Percentiles rank a stretch among this genome's conserved stretches.
These are phyloP conservation scores for Schrankia costaestrigalis DNA, from an alignment of 2,888 invertebrate genomes.

Conservation along the genomic window DNA sequence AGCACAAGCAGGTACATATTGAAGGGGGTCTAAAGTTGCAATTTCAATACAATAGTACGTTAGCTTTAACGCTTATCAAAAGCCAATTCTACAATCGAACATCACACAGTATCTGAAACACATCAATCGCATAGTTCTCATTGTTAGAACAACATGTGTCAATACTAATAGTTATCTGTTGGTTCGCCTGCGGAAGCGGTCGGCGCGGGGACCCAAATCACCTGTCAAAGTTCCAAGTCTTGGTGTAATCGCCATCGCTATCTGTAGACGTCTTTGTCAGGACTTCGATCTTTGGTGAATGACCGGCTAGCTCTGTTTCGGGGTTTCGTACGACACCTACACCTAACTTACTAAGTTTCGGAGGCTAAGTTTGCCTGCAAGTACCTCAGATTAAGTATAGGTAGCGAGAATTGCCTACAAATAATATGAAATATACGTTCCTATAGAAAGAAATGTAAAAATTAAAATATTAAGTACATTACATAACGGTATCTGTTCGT, in stretches of 20 bases:
- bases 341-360: conserved; percentile 9
- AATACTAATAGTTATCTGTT: conserved; percentile 61
- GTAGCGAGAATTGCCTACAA: no score
- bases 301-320: conserved; percentile 43
- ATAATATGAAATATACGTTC: no score
- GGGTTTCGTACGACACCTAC: conserved; percentile 29
- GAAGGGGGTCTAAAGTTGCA: no score
- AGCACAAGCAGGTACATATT: no score
- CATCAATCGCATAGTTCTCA: conserved; percentile 13
- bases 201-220: conserved; percentile 74
- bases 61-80: conserved; percentile 9
- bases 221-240: conserved; percentile 68
- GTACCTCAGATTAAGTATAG: conserved; percentile 3
- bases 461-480: no score
- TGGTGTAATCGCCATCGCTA: conserved; percentile 57
- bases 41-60: no score
- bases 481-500: no score
- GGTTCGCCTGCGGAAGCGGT: conserved; percentile 54
- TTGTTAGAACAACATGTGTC: conserved; percentile 44
- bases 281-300: conserved; percentile 60
- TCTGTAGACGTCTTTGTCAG: conserved; percentile 71
- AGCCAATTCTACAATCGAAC: conserved; percentile 2
- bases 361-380: conserved; percentile 15
- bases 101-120: conserved; percentile 4
- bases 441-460: no score